Percentiles rank a stretch among this genome's conserved stretches.
These are phyloP conservation scores for Cephalopholis sonnerati DNA, from an alignment of 2,113 vertebrate species.

Conservation along the genomic window DNA sequence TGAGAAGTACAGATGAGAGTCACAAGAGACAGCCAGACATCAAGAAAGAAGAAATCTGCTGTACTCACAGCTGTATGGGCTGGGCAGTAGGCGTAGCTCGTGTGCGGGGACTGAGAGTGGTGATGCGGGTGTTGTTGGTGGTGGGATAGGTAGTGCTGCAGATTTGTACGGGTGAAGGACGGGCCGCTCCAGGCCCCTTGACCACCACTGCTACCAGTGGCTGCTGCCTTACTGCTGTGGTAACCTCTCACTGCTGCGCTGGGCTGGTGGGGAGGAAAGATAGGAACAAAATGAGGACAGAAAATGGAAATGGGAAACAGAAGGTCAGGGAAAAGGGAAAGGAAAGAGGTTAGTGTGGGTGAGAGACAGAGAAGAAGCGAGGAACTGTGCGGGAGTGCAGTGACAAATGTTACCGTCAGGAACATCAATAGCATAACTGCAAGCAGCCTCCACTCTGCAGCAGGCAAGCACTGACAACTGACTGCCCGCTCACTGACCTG, in stretches of 20 bases:
- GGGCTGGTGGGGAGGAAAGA: conserved; percentile 80
- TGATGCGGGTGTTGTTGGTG: conserved; percentile 56
- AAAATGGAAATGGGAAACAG: conserved; percentile 42
- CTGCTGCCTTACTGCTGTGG: conserved; percentile 86
- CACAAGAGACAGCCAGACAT: conserved; percentile 11
- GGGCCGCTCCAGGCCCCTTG: conserved; percentile 84
- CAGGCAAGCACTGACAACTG: conserved; percentile 56
- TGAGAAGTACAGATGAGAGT: neutral
- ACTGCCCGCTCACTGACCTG: conserved; percentile 68
- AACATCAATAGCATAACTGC: conserved; percentile 36
- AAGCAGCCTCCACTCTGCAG: conserved; percentile 2
- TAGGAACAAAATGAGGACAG: neutral
- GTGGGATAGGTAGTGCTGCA: conserved; percentile 86
- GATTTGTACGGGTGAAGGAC: conserved; percentile 84
- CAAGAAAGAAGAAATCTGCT: neutral
- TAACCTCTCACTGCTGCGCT: conserved; percentile 88
- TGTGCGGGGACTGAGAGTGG: conserved; percentile 73
- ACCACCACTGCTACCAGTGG: conserved; percentile 69
- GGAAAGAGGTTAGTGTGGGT: conserved; percentile 11
- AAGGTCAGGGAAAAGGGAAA: neutral
- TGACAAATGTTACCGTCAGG: conserved; percentile 50
- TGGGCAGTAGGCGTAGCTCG: conserved; percentile 89
- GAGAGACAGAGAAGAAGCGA: conserved; percentile 7
- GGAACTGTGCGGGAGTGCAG: conserved; percentile 13
- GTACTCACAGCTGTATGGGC: conserved; percentile 89